These are phyloP conservation scores for Myoxocephalus aenaeus DNA, from an alignment of 2,797 vertebrate species.

Conservation along the genomic window DNA sequence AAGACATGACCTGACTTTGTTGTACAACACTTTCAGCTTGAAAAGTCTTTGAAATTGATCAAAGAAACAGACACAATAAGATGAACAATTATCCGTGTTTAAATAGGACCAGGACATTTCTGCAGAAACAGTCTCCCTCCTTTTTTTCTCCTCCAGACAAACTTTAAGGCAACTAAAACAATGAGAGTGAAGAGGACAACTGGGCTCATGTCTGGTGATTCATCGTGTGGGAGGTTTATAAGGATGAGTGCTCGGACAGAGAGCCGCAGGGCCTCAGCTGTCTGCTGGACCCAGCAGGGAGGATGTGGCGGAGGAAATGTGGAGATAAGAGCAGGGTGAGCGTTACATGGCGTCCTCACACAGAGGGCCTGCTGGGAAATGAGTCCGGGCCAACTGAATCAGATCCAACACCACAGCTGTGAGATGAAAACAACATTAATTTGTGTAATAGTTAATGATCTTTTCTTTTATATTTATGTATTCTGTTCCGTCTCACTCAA, in stretches of 20 bases:
- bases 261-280: constrained; percentile 3
- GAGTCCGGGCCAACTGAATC: neutral
- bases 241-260: neutral
- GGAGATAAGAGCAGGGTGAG: constrained; percentile 3
- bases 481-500: neutral
- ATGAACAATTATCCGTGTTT: neutral
- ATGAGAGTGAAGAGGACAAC: neutral
- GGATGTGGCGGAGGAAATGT: constrained; percentile 8
- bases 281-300: neutral
- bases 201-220: constrained; percentile 9
- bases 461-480: neutral
- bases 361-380: neutral
- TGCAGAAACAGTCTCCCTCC: neutral
- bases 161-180: neutral
- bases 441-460: neutral
- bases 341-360: neutral
- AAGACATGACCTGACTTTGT: neutral
- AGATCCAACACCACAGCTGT: neutral
- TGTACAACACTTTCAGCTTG: neutral
- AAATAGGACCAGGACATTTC: neutral
- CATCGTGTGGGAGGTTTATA: constrained; percentile 18
- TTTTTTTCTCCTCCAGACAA: neutral
- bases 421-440: neutral
- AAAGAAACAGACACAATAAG: too few relatives aligned
- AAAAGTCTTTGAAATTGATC: neutral